Conservation (phyloP, 2,113 vertebrate genomes). For the Promerops cafer region DNA sequence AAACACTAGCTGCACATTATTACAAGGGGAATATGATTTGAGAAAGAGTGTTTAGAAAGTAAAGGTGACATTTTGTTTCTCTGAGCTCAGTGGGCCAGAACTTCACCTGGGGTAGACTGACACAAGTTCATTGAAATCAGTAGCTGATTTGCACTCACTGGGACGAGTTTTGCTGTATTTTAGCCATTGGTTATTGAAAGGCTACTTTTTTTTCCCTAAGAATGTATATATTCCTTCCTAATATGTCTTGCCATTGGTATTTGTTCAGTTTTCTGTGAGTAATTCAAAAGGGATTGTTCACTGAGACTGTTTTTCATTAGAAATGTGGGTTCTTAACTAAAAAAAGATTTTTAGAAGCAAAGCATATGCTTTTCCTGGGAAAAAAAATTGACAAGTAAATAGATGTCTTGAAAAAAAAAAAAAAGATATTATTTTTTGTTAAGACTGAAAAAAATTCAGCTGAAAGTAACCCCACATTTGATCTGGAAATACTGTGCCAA, state of each 20-base stretch:
- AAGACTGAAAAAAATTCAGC: background rate
- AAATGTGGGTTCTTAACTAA: background rate
- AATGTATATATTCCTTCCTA: background rate
- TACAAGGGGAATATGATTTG: conserved; percentile 36
- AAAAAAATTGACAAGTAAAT: background rate
- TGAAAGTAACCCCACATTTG: background rate
- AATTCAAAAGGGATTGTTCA: background rate
- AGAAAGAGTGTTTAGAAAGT: conserved; percentile 38
- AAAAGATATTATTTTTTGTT: background rate
- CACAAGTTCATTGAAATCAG: background rate
- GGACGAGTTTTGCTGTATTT: background rate
- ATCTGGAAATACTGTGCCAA: background rate
- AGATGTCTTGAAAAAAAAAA: background rate
- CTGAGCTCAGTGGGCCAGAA: conserved; percentile 37
- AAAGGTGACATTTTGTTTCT: conserved; percentile 55
- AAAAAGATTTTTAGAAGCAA: background rate
- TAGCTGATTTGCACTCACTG: background rate
- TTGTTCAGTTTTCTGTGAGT: background rate
- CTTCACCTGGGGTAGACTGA: background rate
- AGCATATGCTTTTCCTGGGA: background rate
- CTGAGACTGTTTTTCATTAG: background rate
- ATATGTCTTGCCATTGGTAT: background rate
- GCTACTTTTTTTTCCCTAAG: background rate
- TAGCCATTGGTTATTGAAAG: background rate
- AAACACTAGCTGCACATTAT: conserved; percentile 47